phyloP scores from a whole-genome alignment of 2,888 invertebrate genomes.

The Cheilosia scutellata region DNA sequence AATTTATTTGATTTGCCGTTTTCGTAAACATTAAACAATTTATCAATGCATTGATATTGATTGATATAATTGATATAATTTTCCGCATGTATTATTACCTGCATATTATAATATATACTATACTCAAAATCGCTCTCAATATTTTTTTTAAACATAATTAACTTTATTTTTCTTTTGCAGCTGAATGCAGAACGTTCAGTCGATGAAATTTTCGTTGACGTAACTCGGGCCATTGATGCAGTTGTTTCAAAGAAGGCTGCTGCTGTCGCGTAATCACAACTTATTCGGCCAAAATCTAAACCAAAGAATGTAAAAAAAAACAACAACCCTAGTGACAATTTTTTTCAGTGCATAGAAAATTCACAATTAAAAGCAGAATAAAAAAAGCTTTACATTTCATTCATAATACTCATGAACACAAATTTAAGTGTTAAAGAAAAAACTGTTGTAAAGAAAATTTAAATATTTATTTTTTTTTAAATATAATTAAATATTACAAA shows the following conservation, averaged over 20 bases:
- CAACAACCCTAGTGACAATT: conserved; percentile 22
- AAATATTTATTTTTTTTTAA: conserved; percentile 51
- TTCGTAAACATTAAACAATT: no score
- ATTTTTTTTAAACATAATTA: not conserved
- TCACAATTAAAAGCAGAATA: conserved; percentile 26
- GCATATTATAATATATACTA: no score
- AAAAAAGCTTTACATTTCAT: conserved; percentile 53
- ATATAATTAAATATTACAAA: conserved; percentile 12
- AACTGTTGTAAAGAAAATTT: conserved; percentile 5
- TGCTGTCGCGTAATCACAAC: conserved; percentile 74
- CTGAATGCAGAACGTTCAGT: conserved; percentile 92
- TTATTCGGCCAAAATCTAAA: conserved; percentile 17
- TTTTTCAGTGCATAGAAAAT: conserved; percentile 36
- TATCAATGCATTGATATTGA: no score
- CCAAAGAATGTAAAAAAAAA: conserved; percentile 39
- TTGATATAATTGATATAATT: no score
- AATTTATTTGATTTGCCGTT: no score
- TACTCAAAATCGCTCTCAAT: not conserved
- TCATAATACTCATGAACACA: conserved; percentile 31
- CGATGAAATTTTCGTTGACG: conserved; percentile 91
- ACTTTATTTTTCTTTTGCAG: conserved; percentile 84
- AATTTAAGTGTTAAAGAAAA: conserved; percentile 36
- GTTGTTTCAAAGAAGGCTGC: conserved; percentile 81
- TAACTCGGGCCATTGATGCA: conserved; percentile 86
- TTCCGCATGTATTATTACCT: no score